Conservation (phyloP, 2,797 vertebrate species). For the Gallirallus australis region DNA sequence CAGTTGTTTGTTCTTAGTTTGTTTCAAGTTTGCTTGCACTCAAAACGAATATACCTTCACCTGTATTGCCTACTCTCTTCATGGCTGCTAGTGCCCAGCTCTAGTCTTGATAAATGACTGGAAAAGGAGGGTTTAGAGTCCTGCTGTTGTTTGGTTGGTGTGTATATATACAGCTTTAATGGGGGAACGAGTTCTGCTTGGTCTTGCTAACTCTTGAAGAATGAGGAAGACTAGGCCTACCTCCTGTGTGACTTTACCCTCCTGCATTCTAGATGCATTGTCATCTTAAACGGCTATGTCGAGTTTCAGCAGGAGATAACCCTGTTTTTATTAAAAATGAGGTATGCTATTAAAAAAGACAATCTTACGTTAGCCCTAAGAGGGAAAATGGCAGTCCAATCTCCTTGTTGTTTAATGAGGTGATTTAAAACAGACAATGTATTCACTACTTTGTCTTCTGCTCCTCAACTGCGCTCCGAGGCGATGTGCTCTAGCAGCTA, state of each 20-base stretch:
- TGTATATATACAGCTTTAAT: rapidly evolving
- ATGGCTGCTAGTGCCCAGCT: rapidly evolving
- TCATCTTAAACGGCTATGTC: neutral
- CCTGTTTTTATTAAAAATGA: neutral
- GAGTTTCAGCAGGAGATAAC: neutral
- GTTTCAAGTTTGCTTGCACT: neutral
- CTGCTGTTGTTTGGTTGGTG: neutral
- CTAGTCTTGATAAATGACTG: neutral
- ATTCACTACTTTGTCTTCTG: neutral
- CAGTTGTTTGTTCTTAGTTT: neutral
- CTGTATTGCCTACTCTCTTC: neutral
- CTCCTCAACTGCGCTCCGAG: neutral
- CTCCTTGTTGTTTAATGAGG: neutral
- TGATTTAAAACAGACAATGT: neutral
- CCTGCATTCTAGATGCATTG: neutral
- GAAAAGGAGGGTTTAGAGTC: neutral
- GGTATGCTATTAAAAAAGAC: neutral
- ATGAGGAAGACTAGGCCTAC: neutral
- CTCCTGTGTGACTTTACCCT: neutral
- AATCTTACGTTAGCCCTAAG: neutral
- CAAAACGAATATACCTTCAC: neutral
- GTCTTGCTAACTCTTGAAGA: neutral
- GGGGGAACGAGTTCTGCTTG: neutral
- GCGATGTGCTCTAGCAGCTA: neutral
- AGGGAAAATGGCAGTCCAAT: neutral